These are phyloP conservation scores for Heliconius congener DNA, from an alignment of 1,140 invertebrate genomes.

Conservation along the genomic window DNA sequence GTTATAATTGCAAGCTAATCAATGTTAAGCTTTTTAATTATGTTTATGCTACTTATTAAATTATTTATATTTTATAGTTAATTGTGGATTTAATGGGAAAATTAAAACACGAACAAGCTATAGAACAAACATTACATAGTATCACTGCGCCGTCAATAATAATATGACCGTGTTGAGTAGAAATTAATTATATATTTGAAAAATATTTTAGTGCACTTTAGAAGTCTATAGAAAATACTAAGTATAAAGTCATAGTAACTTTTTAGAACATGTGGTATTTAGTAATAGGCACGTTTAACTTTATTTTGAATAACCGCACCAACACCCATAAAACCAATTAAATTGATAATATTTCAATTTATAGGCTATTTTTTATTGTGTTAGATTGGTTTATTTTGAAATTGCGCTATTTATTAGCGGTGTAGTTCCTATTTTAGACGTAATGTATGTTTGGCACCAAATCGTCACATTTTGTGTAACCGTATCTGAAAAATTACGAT, in stretches of 20 bases:
- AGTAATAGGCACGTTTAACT: too few species aligned
- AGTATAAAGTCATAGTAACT: not conserved
- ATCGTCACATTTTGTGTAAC: not conserved
- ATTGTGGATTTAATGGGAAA: not conserved
- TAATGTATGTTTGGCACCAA: too few species aligned
- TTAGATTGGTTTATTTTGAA: not conserved
- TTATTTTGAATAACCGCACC: too few species aligned
- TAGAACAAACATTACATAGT: not conserved
- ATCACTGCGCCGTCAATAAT: not conserved
- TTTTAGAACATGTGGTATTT: not conserved
- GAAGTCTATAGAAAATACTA: not conserved
- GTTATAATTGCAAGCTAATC: not conserved
- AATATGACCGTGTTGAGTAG: not conserved
- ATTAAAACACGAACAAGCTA: not conserved
- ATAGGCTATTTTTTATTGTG: not conserved
- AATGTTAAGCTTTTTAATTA: not conserved
- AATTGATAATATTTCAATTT: not conserved
- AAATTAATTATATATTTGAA: not conserved
- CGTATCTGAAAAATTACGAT: not conserved
- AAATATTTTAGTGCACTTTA: slow-evolving; percentile 8
- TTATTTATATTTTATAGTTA: too few species aligned
- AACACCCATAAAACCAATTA: too few species aligned
- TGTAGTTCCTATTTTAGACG: not conserved
- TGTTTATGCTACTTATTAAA: not conserved
- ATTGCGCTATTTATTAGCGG: not conserved